Evolutionary conservation across 2,888 invertebrate species (phyloP), one percentile per base, ranked within the genome.

Genomic region (Clepsis dumicolana): DNA sequence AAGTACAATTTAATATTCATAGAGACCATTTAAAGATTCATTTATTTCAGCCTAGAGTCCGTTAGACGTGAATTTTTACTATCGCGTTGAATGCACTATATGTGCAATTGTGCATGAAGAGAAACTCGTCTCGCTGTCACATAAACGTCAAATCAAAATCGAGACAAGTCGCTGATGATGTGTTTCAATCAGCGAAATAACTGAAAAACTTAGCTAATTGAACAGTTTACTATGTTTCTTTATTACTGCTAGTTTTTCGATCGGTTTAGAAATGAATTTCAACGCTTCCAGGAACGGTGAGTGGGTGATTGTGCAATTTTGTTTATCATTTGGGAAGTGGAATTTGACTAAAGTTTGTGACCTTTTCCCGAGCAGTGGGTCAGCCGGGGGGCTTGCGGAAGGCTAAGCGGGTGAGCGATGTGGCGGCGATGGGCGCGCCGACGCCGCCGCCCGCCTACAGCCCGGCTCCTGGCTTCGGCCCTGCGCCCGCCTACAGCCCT

Each of bases 321-420:
- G 3, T 52, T 27, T 44, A 62, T 61, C 56, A 53, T 64, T 27
- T 29, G 64, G 57, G 50, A 21, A 7, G 29, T 53, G n/a, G 32
- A 54, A 60, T 54, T 62, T 60, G 14, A 61, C 44, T 62, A 16
- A 60, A 64, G 64, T 57, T 72, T 63, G 63, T 71, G 62, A 69
- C 72, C 64, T 64, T 74, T 64, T 73, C 69, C 71, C 70, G 85
- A 84, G 12, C 71, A 92, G 93, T 92, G 72, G 85, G 84, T 27
- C 87, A 83, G 53, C 72, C 83, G 7, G 88, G 91, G 7, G 93
- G 91, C 29, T 86, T 90, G 53, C 91, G 95, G 59, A 95, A 95
- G 87, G 90, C 94, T 1, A 96, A 96, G 84, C 91, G 96, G 57
- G 96, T 96, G 14, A 95, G 95, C 78, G 96, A 96, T 90, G 94